Percentiles rank a stretch among this genome's conserved stretches.
Conservation (phyloP, 2,888 invertebrate species). For the Flabesymbios commensalis region DNA sequence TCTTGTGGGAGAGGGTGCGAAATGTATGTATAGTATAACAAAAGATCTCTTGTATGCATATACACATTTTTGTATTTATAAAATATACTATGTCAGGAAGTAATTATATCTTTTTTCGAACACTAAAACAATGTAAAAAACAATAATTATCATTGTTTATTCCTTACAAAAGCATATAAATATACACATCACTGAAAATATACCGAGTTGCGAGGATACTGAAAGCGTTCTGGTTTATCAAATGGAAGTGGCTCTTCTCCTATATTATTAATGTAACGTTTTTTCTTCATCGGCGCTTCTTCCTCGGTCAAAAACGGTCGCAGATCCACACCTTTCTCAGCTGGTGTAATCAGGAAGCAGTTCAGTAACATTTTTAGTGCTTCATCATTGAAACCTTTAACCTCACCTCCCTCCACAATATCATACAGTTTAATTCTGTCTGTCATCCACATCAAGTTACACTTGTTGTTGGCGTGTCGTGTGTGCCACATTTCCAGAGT, state of each 20-base stretch:
- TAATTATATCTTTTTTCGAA: too few relatives aligned
- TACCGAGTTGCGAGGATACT: slow-evolving; percentile 34
- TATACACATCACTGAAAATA: slow-evolving; percentile 27
- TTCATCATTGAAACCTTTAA: slow-evolving; percentile 76
- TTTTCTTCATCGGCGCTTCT: slow-evolving; percentile 16
- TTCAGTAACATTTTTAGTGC: slow-evolving; percentile 75
- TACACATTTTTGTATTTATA: too few relatives aligned
- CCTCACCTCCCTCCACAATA: slow-evolving; percentile 66
- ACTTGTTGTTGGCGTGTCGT: slow-evolving; percentile 68
- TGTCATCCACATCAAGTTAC: slow-evolving; percentile 82
- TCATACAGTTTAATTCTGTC: slow-evolving; percentile 76
- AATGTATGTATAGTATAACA: too few relatives aligned
- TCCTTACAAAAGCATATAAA: too few relatives aligned
- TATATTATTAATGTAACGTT: slow-evolving; percentile 22
- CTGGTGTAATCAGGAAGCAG: slow-evolving; percentile 67
- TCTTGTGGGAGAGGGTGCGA: too few relatives aligned
- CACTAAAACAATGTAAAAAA: too few relatives aligned
- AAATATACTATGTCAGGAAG: too few relatives aligned
- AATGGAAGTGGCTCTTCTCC: slow-evolving; percentile 22
- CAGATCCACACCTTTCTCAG: slow-evolving; percentile 67
- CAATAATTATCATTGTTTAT: too few relatives aligned
- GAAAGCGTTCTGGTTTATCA: slow-evolving; percentile 25
- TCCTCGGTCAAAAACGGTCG: slow-evolving; percentile 74
- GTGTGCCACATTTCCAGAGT: slow-evolving; percentile 70
- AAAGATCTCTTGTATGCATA: too few relatives aligned